Base-by-base conservation (phyloP, 2,113 vertebrate genomes). In the Vicugna pacos region DNA sequence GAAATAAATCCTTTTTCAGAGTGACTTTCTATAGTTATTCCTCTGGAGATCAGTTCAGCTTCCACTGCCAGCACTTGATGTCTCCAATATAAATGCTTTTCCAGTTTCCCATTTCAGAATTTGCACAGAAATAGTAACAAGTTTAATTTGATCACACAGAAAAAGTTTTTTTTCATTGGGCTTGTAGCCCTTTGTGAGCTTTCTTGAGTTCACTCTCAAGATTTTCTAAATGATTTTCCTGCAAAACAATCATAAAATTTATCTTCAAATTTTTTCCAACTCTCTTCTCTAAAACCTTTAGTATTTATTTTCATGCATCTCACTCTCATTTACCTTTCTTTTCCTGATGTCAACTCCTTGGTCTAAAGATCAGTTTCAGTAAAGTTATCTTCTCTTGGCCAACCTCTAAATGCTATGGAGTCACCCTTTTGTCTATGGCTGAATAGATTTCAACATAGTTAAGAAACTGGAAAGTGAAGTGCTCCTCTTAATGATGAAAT, bases 81-180 rank as follows among this genome's bases (percentile, higher is more conserved):
- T 35, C 54, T 64, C 64, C 42, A 85, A 79, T 26, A 93, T 65
- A 77, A 90, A 72, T 64, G 62, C 35, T 92, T 91, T 64, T 64
- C 52, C 58, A 69, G 46, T 64, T 80, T 80, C 60, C 19, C 56
- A 90, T 72, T 90, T 93, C 54, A 90, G 54, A 90, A 65, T 90
- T 58, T 89, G 20, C 46, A 64, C 86, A 80, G 80, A 90, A 90
- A 96, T 72, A 85, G 80, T 85, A 65, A 48, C 56, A 69, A 89
- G 86, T 32, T 79, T 79, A 79, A 96, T 65, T 70, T 79, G 35
- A 80, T 85, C 38, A 80, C 54, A 72, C 35, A 56, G 64, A 93
- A 96, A 79, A 50, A 64, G 56, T 85, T 26, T 80, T 64, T 85
- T 72, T 64, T 89, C 35, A 85, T 19, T 93, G 56, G 32, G 28